Conservation (phyloP, 2,888 invertebrate genomes). For the Cosmorhoe ocellata region DNA sequence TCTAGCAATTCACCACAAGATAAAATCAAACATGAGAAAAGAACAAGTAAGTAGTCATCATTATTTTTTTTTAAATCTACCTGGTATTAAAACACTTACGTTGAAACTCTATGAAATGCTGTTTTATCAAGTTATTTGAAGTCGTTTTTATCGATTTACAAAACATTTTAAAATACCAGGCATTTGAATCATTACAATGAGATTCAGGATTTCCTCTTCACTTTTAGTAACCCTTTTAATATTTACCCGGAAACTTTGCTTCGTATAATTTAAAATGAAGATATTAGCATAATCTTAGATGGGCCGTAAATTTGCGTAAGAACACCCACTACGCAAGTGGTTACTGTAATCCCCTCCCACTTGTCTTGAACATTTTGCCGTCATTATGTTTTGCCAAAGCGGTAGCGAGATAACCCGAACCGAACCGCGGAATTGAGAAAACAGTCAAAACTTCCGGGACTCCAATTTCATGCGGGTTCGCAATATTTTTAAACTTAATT, state of each 20-base stretch:
- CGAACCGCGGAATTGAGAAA: conserved; percentile 40
- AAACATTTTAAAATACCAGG: too few relatives aligned
- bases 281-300: conserved; percentile 32
- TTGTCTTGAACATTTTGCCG: conserved; percentile 44
- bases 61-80: too few relatives aligned
- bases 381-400: conserved; percentile 50
- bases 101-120: too few relatives aligned
- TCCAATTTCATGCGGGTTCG: neutral
- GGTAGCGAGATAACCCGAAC: conserved; percentile 40
- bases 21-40: too few relatives aligned
- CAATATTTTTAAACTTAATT: too few relatives aligned
- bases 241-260: conserved; percentile 23
- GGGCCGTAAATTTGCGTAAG: conserved; percentile 34
- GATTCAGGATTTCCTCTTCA: conserved; percentile 1
- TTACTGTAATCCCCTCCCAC: conserved; percentile 44
- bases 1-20: neutral
- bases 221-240: conserved; percentile 20
- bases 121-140: too few relatives aligned
- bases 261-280: conserved; percentile 26
- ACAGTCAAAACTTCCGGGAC: neutral
- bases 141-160: too few relatives aligned
- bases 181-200: too few relatives aligned
- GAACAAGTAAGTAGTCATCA: too few relatives aligned
- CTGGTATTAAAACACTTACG: too few relatives aligned
- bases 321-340: conserved; percentile 32